These are phyloP conservation scores for Myotis myotis DNA, from an alignment of 2,797 vertebrate species.

Conservation along the genomic window DNA sequence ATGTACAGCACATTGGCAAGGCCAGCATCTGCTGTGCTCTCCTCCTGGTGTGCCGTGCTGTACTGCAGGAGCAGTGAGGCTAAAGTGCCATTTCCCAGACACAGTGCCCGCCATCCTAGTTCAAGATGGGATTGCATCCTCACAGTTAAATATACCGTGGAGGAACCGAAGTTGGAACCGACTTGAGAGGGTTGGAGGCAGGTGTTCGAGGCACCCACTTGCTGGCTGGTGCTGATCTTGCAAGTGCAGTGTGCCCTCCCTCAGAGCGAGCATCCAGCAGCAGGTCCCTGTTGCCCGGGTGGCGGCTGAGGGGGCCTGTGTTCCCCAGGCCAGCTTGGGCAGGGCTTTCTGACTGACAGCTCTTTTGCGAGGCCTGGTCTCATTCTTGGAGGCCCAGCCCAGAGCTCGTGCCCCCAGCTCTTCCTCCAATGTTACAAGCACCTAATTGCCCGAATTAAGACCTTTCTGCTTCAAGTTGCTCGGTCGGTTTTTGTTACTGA, in stretches of 20 bases:
- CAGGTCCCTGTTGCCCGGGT: not conserved
- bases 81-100: not conserved
- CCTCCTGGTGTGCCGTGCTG: not conserved
- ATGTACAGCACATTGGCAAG: fast-evolving
- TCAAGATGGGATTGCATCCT: not conserved
- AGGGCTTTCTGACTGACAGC: not conserved
- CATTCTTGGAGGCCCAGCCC: not conserved
- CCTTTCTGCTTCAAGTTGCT: not conserved
- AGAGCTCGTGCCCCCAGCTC: not conserved
- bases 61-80: not conserved
- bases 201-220: not conserved
- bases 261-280: not conserved
- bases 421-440: not conserved
- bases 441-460: not conserved
- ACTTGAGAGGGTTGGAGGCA: not conserved
- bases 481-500: not conserved
- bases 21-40: not conserved
- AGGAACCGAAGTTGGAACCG: not conserved
- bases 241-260: too few relatives aligned
- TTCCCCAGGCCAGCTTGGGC: not conserved
- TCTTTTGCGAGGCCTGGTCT: not conserved
- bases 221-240: not conserved
- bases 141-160: not conserved
- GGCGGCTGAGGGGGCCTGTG: not conserved
- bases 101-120: not conserved